Base-by-base conservation (phyloP, 2,113 vertebrate genomes). In the Clarias macrocephalus region DNA sequence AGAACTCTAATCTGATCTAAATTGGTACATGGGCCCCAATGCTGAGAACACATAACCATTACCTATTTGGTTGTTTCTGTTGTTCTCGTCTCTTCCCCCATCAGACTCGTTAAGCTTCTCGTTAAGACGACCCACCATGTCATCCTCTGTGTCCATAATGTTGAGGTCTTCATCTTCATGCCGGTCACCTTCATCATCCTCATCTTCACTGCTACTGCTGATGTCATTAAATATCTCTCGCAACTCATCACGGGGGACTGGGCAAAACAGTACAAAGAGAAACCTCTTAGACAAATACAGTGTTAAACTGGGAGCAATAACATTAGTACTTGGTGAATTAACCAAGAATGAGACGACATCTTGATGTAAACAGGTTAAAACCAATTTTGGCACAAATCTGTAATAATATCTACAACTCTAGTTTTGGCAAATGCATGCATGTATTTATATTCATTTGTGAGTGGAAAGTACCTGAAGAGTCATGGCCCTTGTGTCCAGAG, bases 101-200 rank as follows among this genome's bases (percentile, higher is more conserved):
- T 95, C 94, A 0, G 93, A 95, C 92, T 97, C 96, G 52, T 91
- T 94, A 63, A 97, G 94, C 75, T 96, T 97, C 86, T 96, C 95
- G 70, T 97, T 96, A 66, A 97, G 94, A 63, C 96, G 95, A 88
- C 94, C 94, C 89, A 97, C 96, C 91, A 97, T 90, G 90, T 96
- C 96, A 1, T 98, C 96, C 88, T 99, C 97, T 0, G 94, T 95
- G 92, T 96, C 96, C 91, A 99, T 96, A 90, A 99, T 98, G 88
- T 99, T 99, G 86, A 99, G 94, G 87, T 97, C 96, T 87, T 99
- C 97, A 0, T 98, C 96, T 0, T 97, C 95, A 0, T 97, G 95
- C n/a, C 96, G 94, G 90, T 99, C 96, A 5, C 94, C 93, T 81
- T 98, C 96, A 3, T 97, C 98, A 76, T 99, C 98, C 89, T 96